Evolutionary conservation across 2,888 invertebrate species (phyloP).

Genomic region (Pristionchus maxplancki): DNA sequence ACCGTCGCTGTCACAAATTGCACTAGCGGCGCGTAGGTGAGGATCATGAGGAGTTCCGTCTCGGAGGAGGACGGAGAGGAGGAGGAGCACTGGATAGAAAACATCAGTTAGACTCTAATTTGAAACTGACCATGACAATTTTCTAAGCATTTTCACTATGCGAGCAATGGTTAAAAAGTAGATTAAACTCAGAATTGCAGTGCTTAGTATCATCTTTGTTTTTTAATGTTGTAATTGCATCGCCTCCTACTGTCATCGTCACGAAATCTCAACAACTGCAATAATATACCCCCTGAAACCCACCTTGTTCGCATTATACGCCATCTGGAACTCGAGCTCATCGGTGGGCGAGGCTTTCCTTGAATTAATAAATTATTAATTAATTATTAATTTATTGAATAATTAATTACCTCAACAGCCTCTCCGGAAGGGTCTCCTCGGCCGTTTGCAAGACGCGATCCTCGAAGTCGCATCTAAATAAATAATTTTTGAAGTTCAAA

Average conservation of each 20-base stretch:
- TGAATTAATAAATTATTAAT: not conserved
- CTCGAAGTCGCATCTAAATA: slow-evolving; percentile 72
- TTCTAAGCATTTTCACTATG: no score
- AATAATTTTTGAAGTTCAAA: slow-evolving; percentile 48
- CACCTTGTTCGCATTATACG: slow-evolving; percentile 64
- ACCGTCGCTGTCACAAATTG: slow-evolving; percentile 76
- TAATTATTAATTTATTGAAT: not conserved
- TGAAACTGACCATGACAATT: no score
- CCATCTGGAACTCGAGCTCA: slow-evolving; percentile 63
- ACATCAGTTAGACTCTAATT: not conserved
- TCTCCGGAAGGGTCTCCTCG: slow-evolving; percentile 66
- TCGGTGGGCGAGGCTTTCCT: slow-evolving; percentile 57
- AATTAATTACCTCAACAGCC: slow-evolving; percentile 55
- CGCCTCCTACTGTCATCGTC: no score
- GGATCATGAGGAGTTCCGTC: slow-evolving; percentile 72
- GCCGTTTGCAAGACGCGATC: slow-evolving; percentile 67
- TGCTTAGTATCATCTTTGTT: no score
- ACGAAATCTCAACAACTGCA: not conserved
- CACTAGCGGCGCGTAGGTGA: slow-evolving; percentile 72
- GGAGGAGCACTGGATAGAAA: not conserved
- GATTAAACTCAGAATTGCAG: no score
- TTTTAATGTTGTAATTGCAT: no score
- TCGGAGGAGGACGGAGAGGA: not conserved
- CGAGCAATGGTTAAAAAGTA: no score
- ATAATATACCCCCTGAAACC: slow-evolving; percentile 48